Conservation (phyloP, 1,140 invertebrate species). For the Heterodera schachtii region DNA sequence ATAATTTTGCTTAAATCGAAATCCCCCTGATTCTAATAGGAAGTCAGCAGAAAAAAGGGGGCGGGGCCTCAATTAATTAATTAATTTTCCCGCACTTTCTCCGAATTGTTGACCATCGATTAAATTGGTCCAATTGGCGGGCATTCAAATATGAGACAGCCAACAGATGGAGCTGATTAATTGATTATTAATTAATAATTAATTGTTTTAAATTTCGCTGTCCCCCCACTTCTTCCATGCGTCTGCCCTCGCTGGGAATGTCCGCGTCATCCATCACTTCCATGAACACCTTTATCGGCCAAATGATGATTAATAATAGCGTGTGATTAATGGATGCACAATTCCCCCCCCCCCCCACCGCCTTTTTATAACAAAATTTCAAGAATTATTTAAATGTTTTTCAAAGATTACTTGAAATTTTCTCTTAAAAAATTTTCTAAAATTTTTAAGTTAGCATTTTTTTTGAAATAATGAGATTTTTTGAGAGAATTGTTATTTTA, state of each 20-base stretch:
- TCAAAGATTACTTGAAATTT: no score
- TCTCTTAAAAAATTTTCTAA: no score
- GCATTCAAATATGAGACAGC: constrained; percentile 53
- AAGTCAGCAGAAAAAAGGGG: no score
- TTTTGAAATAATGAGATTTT: no score
- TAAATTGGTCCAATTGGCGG: constrained; percentile 43
- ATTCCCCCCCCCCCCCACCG: no score
- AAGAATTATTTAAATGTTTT: neutral
- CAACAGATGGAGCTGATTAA: constrained; percentile 46
- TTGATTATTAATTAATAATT: neutral
- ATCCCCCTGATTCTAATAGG: no score
- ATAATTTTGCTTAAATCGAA: no score
- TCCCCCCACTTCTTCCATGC: constrained; percentile 54
- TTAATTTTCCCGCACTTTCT: constrained; percentile 35
- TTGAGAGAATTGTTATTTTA: no score
- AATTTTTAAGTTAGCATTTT: no score
- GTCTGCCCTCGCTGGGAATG: constrained; percentile 45
- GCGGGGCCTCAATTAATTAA: no score
- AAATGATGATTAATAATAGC: no score
- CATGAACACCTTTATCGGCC: constrained; percentile 18
- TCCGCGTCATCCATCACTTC: constrained; percentile 50
- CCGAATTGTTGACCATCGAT: constrained; percentile 46
- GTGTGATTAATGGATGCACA: no score
- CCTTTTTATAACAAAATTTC: neutral
- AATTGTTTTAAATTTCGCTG: constrained; percentile 11